Conservation (phyloP, 1,140 invertebrate species). For the Hesperophylax magnus region DNA sequence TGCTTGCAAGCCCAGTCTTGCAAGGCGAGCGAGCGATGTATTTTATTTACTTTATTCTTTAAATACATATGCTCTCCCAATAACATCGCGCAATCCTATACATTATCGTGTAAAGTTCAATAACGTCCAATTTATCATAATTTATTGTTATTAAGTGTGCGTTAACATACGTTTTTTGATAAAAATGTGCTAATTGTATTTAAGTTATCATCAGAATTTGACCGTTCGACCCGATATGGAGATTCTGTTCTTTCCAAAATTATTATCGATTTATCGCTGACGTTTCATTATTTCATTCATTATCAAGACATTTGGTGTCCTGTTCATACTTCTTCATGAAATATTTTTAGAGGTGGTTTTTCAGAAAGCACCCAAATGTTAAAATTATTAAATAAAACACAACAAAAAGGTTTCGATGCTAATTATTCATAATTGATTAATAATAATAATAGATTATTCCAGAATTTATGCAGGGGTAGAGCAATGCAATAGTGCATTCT, state of each 20-base stretch:
- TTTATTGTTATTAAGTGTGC: constrained; percentile 31
- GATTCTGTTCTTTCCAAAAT: not conserved
- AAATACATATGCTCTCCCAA: not conserved
- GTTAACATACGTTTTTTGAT: constrained; percentile 16
- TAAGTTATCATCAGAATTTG: constrained; percentile 6
- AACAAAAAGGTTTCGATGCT: no score
- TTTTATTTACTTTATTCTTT: not conserved
- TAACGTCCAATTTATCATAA: constrained; percentile 25
- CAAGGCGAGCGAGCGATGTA: not conserved
- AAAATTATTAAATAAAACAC: no score
- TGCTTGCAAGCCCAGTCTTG: not conserved
- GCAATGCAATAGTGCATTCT: no score
- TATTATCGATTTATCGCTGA: not conserved
- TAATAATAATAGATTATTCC: no score
- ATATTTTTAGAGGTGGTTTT: no score
- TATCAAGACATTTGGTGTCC: no score
- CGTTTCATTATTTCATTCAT: not conserved
- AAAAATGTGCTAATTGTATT: constrained; percentile 39
- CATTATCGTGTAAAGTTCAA: constrained; percentile 24
- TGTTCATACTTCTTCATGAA: no score
- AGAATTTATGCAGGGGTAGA: no score
- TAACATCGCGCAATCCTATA: not conserved
- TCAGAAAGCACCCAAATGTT: no score
- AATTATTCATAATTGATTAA: no score
- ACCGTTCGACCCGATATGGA: constrained; percentile 28